Conservation (phyloP, 2,113 vertebrate genomes). For the Climacteris rufus region DNA sequence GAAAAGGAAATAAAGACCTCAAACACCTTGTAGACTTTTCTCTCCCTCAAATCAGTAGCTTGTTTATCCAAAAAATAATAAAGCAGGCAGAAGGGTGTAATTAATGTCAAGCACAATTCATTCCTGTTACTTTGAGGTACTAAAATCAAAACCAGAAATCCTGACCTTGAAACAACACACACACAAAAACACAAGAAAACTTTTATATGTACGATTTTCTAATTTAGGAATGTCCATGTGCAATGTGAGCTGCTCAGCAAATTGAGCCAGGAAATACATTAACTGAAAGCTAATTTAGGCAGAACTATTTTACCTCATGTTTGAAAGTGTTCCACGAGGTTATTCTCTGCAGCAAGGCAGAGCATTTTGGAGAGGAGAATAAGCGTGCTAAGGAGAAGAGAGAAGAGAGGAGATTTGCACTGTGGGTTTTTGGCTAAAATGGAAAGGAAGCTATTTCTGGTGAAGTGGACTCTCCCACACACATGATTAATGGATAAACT, state of each 20-base stretch:
- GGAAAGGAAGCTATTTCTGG: slow-evolving; percentile 22
- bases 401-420: background rate
- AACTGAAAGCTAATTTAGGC: slow-evolving; percentile 18
- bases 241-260: background rate
- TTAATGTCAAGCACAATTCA: slow-evolving; percentile 55
- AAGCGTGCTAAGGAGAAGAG: background rate
- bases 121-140: slow-evolving; percentile 36
- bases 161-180: slow-evolving; percentile 16
- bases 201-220: background rate
- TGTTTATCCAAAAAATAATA: slow-evolving; percentile 64
- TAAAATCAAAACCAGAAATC: slow-evolving; percentile 56
- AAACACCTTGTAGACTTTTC: slow-evolving; percentile 42
- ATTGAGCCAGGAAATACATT: slow-evolving; percentile 34
- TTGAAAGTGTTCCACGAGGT: slow-evolving; percentile 6
- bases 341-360: background rate
- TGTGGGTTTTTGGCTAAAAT: background rate
- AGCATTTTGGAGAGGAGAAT: background rate
- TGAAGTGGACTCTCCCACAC: background rate
- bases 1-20: slow-evolving; percentile 61
- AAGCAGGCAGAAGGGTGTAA: slow-evolving; percentile 54
- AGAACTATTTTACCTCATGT: slow-evolving; percentile 10
- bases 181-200: background rate
- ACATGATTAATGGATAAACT: slow-evolving; percentile 29
- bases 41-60: slow-evolving; percentile 39
- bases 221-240: slow-evolving; percentile 6